Conservation (phyloP, 1,140 invertebrate species). For the Drosophila ambigua region DNA sequence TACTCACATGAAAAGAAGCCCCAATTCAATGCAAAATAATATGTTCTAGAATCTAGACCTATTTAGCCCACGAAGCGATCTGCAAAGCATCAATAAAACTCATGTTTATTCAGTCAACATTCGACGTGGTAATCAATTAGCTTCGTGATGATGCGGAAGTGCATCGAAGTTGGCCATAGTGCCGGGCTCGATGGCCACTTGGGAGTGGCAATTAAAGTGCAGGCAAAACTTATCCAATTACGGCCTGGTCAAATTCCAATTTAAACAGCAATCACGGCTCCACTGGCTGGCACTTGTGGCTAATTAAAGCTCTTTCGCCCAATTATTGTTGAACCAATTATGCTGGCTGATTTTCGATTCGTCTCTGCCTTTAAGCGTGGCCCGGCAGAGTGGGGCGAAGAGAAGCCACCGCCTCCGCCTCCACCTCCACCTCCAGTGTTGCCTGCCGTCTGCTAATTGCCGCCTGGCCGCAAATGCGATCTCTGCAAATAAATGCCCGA, state of each 20-base stretch:
- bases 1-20: too few relatives aligned
- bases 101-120: conserved; percentile 11
- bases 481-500: conserved; percentile 39
- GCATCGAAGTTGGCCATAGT: conserved; percentile 2
- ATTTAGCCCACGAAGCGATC: too few relatives aligned
- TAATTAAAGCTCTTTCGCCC: not conserved
- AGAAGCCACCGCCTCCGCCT: too few relatives aligned
- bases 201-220: conserved; percentile 17
- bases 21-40: too few relatives aligned
- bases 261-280: conserved; percentile 29
- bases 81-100: too few relatives aligned
- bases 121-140: not conserved
- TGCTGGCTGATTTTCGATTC: conserved; percentile 29
- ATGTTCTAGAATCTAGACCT: too few relatives aligned
- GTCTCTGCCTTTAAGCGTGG: conserved; percentile 28
- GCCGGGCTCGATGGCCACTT: conserved; percentile 5
- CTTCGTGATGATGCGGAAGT: not conserved
- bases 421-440: too few relatives aligned
- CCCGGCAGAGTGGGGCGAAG: not conserved
- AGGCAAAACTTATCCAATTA: conserved; percentile 23
- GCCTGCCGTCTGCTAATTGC: conserved; percentile 33
- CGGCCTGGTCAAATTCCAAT: conserved; percentile 1
- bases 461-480: conserved; percentile 46
- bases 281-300: not conserved
- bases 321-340: conserved; percentile 31